phyloP scores from a whole-genome alignment of 2,113 vertebrate genomes.

The Cavia aperea region DNA sequence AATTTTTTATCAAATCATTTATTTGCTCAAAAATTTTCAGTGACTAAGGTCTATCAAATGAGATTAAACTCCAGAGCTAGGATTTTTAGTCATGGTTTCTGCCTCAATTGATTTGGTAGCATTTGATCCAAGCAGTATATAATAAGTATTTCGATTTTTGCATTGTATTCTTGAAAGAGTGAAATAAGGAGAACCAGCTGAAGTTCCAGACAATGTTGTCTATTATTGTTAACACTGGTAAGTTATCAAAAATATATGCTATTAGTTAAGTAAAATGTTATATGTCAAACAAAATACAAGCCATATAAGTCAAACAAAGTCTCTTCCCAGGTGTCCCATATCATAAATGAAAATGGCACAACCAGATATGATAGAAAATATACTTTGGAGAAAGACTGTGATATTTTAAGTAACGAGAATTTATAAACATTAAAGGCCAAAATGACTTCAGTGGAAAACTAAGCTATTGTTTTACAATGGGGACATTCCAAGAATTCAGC shows the following conservation, averaged over 20 bases:
- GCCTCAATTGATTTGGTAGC: not conserved
- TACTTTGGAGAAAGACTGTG: not conserved
- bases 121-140: not conserved
- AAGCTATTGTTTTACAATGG: not conserved
- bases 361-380: not conserved
- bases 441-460: not conserved
- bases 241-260: not conserved
- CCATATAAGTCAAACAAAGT: not conserved
- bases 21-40: not conserved
- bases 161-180: not conserved
- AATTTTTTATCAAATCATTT: not conserved
- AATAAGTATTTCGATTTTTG: constrained; percentile 1
- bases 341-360: not conserved
- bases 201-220: constrained; percentile 17
- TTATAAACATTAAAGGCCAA: not conserved
- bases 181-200: not conserved
- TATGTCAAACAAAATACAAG: not conserved
- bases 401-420: not conserved
- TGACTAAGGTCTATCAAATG: not conserved
- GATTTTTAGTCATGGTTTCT: not conserved
- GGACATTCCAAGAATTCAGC: not conserved
- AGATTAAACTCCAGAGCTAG: not conserved
- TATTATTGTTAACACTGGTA: not conserved
- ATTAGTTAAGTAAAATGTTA: not conserved
- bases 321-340: not conserved